These are phyloP conservation scores for Apeltes quadracus DNA, from an alignment of 2,113 vertebrate genomes.

Conservation along the genomic window DNA sequence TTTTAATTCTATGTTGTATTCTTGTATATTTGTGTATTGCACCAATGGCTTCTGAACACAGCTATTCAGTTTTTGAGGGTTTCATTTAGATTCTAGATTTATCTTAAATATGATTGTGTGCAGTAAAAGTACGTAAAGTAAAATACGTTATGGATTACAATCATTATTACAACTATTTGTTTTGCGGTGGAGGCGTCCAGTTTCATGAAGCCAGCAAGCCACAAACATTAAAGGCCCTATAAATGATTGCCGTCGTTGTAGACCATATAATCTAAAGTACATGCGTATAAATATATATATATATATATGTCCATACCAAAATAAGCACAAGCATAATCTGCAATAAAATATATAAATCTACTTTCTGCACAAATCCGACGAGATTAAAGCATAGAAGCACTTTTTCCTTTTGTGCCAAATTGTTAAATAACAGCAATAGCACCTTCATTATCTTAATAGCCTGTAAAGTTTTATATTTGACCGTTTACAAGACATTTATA, in stretches of 20 bases:
- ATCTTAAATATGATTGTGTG: no score
- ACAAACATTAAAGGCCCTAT: neutral
- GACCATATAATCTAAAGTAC: neutral
- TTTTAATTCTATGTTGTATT: neutral
- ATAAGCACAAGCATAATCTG: neutral
- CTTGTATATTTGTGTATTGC: no score
- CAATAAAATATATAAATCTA: neutral
- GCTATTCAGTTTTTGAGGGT: neutral
- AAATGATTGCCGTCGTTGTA: neutral
- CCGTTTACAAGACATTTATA: slow-evolving; percentile 78
- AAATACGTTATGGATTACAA: neutral
- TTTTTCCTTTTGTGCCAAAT: slow-evolving; percentile 46
- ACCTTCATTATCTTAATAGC: slow-evolving; percentile 74
- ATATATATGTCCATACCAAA: neutral
- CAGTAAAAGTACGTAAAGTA: neutral
- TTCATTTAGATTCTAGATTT: neutral
- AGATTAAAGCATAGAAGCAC: neutral
- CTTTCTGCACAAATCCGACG: neutral
- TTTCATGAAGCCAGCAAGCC: neutral
- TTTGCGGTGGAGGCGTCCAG: neutral
- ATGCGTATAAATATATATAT: neutral
- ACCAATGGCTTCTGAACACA: no score
- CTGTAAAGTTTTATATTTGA: slow-evolving; percentile 74
- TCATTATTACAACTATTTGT: neutral
- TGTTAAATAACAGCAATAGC: slow-evolving; percentile 66